Evolutionary conservation across 2,888 invertebrate species (phyloP), one percentile per base, ranked within the genome.

Genomic region (Acronicta aceris): DNA sequence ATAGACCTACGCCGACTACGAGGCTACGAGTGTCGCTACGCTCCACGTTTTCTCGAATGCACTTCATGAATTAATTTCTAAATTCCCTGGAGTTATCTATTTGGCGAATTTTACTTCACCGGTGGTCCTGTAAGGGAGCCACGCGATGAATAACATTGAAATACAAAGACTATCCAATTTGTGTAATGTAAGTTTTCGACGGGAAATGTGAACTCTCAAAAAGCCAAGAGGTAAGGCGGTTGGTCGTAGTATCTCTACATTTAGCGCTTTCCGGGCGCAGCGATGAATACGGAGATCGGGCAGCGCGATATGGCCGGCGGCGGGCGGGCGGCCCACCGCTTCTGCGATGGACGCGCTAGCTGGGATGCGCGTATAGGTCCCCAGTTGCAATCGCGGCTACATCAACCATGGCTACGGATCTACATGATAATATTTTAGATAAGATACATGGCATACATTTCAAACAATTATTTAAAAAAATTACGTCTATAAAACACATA

Each of bases 241-340:
- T 83, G 85, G 84, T 83, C 86, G 82, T 80, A 86, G 83, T 90
- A 88, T 89, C 85, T 89, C 78, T 87, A 90, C 89, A 90, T 90
- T 90, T 89, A 89, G 89, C 85, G 85, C 82, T 88, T 90, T 88
- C 86, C 87, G 84, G 85, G 86, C 79, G 83, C 79, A 83, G 84
- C 85, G 79, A 87, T 93, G 93, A 92, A 93, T 92, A 87, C 89
- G 83, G 86, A 76, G 94, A 94, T 94, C 88, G 92, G 90, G 81
- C 81, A 79, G 82, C 70, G 81, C 83, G 93, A 94, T 94, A 93
- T 81, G 81, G 76, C 81, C 78, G 78, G 73, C 82, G 82, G 81
- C 84, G 73, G 82, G 81, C 84, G 73, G 71, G 52, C 68, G 71
- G 76, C 76, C 74, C 71, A 74, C 73, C 61, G 74, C 70, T 72